phyloP scores from a whole-genome alignment of 2,797 vertebrate species.

The Acipenser transmontanus region DNA sequence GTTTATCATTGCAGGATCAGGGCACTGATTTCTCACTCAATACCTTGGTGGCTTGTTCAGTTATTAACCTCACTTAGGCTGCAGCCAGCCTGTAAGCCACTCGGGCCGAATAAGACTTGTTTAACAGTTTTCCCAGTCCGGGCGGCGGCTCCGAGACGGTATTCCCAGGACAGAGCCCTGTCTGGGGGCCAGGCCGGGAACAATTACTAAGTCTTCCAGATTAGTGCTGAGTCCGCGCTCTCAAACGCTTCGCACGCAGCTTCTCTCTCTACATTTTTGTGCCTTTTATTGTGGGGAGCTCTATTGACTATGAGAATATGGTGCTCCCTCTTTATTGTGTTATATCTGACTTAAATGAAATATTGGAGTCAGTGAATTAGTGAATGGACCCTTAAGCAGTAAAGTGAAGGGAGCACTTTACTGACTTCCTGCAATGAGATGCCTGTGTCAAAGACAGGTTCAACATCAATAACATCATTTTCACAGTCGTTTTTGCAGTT shows the following conservation, averaged over 20 bases:
- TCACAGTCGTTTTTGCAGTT: too few relatives aligned
- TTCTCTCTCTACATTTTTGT: not conserved
- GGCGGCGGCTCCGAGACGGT: accelerated
- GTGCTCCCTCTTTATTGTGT: too few relatives aligned
- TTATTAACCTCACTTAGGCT: constrained; percentile 54
- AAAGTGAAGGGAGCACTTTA: too few relatives aligned
- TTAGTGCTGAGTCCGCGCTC: not conserved
- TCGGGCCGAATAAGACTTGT: constrained; percentile 29
- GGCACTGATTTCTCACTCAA: constrained; percentile 26
- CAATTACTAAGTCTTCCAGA: constrained; percentile 2
- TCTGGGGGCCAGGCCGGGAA: not conserved
- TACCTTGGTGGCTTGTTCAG: constrained; percentile 25
- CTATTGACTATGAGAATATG: too few relatives aligned
- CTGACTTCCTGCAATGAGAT: too few relatives aligned
- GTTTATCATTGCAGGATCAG: constrained; percentile 45
- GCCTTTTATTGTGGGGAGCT: too few relatives aligned
- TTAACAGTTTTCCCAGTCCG: constrained; percentile 24
- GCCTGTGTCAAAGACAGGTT: too few relatives aligned
- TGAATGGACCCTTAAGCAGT: too few relatives aligned
- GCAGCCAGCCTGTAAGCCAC: constrained; percentile 27
- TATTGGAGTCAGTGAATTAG: too few relatives aligned
- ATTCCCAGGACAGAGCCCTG: constrained; percentile 19
- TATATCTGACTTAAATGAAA: too few relatives aligned
- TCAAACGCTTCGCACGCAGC: not conserved
- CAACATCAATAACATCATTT: too few relatives aligned